Conservation (phyloP, 2,113 vertebrate genomes). For the Gymnorhina tibicen region DNA sequence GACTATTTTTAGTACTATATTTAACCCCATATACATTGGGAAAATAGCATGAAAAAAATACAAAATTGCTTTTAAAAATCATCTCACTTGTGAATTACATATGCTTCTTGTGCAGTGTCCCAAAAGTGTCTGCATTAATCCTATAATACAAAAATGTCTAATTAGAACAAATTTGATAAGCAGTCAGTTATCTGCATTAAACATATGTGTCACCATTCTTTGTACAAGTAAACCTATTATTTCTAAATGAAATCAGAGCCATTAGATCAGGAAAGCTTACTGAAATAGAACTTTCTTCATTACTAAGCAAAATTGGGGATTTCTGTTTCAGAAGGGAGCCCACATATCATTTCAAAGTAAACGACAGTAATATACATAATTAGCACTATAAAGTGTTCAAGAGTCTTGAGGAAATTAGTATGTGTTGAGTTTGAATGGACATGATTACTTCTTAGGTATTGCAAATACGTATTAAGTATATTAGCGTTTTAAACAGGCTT, state of each 20-base stretch:
- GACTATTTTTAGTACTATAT: not conserved
- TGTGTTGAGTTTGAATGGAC: constrained; percentile 68
- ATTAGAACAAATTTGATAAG: constrained; percentile 81
- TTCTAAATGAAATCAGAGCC: constrained; percentile 77
- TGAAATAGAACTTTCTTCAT: constrained; percentile 78
- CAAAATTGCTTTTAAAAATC: constrained; percentile 22
- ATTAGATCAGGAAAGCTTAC: constrained; percentile 71
- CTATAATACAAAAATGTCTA: constrained; percentile 75
- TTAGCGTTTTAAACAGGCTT: constrained; percentile 71
- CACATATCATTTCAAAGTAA: constrained; percentile 72
- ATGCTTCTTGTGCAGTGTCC: not conserved
- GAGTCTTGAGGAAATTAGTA: constrained; percentile 77
- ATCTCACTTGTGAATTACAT: constrained; percentile 1
- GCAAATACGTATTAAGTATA: constrained; percentile 74
- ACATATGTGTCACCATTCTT: constrained; percentile 78
- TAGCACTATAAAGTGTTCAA: constrained; percentile 80
- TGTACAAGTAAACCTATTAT: constrained; percentile 73
- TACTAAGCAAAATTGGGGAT: constrained; percentile 77
- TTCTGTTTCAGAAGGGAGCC: constrained; percentile 69
- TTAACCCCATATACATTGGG: not conserved
- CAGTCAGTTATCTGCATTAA: constrained; percentile 84
- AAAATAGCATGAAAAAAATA: not conserved
- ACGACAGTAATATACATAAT: constrained; percentile 82
- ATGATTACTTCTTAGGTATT: constrained; percentile 75
- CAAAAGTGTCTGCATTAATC: constrained; percentile 58